Evolutionary conservation across 2,888 invertebrate genomes (phyloP).

Genomic region (Cerastoderma edule): DNA sequence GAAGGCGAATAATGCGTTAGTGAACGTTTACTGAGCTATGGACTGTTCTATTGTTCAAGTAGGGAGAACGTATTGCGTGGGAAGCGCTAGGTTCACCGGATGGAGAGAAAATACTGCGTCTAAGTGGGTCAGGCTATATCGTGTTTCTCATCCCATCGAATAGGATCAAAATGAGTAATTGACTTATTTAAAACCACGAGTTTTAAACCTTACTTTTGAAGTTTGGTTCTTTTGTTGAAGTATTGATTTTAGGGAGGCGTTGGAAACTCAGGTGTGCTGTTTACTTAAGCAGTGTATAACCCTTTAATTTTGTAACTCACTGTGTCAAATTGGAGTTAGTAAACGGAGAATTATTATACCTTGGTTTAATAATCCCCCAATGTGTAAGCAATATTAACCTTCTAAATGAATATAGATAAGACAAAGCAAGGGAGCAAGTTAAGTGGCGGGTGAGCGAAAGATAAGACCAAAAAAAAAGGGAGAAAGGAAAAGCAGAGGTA

Average conservation of each 20-base stretch:
- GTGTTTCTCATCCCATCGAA: constrained; percentile 36
- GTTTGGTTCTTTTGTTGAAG: neutral
- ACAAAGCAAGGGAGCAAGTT: too few relatives aligned
- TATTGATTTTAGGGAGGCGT: constrained; percentile 1
- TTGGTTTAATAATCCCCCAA: too few relatives aligned
- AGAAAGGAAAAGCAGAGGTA: too few relatives aligned
- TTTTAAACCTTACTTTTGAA: constrained; percentile 11
- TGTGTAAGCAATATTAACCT: too few relatives aligned
- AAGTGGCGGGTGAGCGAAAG: too few relatives aligned
- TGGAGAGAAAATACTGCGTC: constrained; percentile 32
- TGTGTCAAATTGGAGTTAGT: too few relatives aligned
- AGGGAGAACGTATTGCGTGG: constrained; percentile 55
- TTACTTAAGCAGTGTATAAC: neutral
- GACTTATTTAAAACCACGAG: constrained; percentile 30
- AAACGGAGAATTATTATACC: too few relatives aligned
- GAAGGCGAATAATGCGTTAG: constrained; percentile 63
- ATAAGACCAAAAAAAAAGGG: too few relatives aligned
- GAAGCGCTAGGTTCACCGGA: constrained; percentile 39
- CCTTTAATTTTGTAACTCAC: neutral
- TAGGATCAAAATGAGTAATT: constrained; percentile 47
- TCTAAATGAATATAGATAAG: too few relatives aligned
- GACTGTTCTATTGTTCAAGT: constrained; percentile 58
- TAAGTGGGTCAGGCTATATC: constrained; percentile 51
- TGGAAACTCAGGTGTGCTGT: constrained; percentile 3
- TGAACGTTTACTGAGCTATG: constrained; percentile 65